Conservation (phyloP, 2,113 vertebrate genomes). For the Malurus alboscapulatus region DNA sequence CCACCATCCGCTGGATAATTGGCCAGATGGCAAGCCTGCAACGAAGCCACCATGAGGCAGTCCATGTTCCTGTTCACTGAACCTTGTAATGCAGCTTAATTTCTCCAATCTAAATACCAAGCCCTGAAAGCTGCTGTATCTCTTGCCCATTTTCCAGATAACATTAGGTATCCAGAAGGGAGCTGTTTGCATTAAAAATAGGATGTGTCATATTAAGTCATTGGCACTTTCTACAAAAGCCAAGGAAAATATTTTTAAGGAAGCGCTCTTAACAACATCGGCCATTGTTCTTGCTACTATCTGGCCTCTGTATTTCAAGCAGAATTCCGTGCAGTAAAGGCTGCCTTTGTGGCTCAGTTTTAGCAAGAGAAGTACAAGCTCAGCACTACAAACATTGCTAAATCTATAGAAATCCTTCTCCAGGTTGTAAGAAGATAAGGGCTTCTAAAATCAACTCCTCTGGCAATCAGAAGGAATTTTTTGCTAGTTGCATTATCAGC, state of each 20-base stretch:
- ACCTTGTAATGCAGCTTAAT: constrained; percentile 61
- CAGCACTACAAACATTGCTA: not conserved
- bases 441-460: not conserved
- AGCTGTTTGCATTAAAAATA: constrained; percentile 49
- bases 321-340: not conserved
- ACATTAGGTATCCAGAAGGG: constrained; percentile 40
- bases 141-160: constrained; percentile 6
- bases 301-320: not conserved
- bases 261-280: not conserved
- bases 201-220: constrained; percentile 54
- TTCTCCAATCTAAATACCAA: constrained; percentile 65
- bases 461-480: not conserved
- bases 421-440: not conserved
- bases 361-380: not conserved
- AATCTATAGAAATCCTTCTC: not conserved
- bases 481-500: not conserved
- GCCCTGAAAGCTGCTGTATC: constrained; percentile 47
- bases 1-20: not conserved
- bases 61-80: constrained; percentile 34
- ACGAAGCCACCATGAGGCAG: constrained; percentile 23
- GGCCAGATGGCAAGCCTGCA: constrained; percentile 48
- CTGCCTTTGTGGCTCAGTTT: not conserved
- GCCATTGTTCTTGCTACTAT: not conserved
- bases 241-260: not conserved
- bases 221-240: not conserved